Evolutionary conservation across 2,888 invertebrate species (phyloP).

Genomic region (Macrophya annulata): DNA sequence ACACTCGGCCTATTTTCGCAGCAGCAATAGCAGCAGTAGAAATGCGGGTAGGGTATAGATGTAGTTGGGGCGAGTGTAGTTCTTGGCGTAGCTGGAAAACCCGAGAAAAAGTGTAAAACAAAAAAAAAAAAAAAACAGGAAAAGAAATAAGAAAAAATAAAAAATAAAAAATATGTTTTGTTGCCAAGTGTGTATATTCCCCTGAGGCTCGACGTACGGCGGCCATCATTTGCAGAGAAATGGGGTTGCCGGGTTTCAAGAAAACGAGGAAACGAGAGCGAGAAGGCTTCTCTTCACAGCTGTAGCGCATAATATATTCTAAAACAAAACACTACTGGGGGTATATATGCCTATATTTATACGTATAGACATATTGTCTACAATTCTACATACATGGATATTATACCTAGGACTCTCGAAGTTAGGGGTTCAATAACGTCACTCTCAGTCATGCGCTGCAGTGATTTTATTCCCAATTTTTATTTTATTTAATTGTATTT

Average conservation of each 20-base stretch:
- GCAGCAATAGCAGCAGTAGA: background rate
- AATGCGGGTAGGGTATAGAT: conserved; percentile 11
- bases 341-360: background rate
- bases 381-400: background rate
- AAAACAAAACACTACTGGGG: conserved; percentile 8
- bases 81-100: conserved; percentile 32
- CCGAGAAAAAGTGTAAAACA: conserved; percentile 30
- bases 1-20: conserved; percentile 52
- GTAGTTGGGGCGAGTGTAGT: background rate
- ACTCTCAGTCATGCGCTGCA: background rate
- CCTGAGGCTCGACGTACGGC: conserved; percentile 5
- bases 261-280: conserved; percentile 39
- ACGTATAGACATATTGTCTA: background rate
- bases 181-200: conserved; percentile 61
- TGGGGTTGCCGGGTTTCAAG: conserved; percentile 11
- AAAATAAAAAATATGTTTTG: conserved; percentile 66
- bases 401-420: background rate
- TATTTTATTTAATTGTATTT: background rate
- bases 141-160: conserved; percentile 53
- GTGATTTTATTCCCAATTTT: background rate
- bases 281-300: conserved; percentile 5
- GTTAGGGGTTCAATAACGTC: conserved; percentile 15
- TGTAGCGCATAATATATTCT: conserved; percentile 6
- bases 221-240: conserved; percentile 48
- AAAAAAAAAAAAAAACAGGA: background rate